Evolutionary conservation across 2,797 vertebrate genomes (phyloP).

Genomic region (Protosalanx chinensis): DNA sequence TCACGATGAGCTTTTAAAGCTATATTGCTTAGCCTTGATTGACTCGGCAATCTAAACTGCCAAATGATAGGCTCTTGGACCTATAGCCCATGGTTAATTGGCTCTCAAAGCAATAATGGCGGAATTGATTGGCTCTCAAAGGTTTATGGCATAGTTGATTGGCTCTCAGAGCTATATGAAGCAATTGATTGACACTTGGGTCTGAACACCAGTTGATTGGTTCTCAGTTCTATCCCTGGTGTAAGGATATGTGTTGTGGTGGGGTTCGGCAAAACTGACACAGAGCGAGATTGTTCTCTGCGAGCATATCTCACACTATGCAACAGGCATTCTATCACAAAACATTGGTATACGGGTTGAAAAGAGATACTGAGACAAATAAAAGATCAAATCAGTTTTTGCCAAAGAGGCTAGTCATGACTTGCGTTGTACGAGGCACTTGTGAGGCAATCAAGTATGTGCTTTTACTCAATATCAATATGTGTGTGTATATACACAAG

Average conservation of each 20-base stretch:
- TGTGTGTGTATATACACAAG: not conserved
- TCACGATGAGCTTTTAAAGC: constrained; percentile 9
- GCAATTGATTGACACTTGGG: not conserved
- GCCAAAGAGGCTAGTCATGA: not conserved
- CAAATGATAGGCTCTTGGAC: constrained; percentile 4
- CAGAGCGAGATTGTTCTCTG: constrained; percentile 24
- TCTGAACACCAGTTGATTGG: not conserved
- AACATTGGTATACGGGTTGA: not conserved
- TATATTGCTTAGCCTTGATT: not conserved
- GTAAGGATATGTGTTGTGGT: constrained; percentile 19
- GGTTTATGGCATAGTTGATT: not conserved
- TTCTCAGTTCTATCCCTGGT: constrained; percentile 4
- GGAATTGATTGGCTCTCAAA: not conserved
- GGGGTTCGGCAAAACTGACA: constrained; percentile 30
- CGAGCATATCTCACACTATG: constrained; percentile 8
- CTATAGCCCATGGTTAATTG: not conserved
- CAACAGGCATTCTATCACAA: not conserved
- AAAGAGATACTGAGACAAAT: not conserved
- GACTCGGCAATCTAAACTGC: not conserved
- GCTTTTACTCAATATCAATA: too few species aligned
- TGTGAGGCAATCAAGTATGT: too few species aligned
- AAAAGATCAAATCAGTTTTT: too few species aligned
- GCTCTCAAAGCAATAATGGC: not conserved
- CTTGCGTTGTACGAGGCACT: not conserved
- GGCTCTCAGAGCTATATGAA: not conserved